Evolutionary conservation across 2,113 vertebrate species (phyloP).

Genomic region (Microtus richardsoni): DNA sequence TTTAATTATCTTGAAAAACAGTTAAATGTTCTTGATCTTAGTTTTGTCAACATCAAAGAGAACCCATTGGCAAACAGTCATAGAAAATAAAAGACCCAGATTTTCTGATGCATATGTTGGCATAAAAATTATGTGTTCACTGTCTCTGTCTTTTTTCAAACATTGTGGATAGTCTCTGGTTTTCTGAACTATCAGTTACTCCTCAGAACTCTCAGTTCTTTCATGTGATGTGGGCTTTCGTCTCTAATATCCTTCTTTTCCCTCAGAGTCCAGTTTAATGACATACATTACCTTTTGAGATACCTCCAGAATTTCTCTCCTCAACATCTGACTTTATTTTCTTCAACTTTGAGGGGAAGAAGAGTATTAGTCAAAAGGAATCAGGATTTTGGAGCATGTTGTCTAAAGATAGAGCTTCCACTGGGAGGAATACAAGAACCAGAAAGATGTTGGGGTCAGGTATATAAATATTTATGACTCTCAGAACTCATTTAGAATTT

Average conservation of each 20-base stretch:
- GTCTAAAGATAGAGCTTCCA: not conserved
- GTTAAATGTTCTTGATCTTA: slow-evolving; percentile 33
- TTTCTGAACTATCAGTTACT: not conserved
- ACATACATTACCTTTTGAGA: not conserved
- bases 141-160: not conserved
- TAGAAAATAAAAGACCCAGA: not conserved
- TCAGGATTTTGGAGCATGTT: not conserved
- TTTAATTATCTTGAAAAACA: slow-evolving; percentile 58
- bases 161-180: not conserved
- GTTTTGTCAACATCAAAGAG: slow-evolving; percentile 29
- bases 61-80: not conserved
- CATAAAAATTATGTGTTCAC: not conserved
- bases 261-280: not conserved
- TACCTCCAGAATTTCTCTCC: not conserved
- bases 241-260: not conserved
- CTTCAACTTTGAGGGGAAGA: not conserved
- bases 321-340: not conserved
- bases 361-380: not conserved
- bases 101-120: slow-evolving; percentile 11
- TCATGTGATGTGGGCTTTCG: not conserved
- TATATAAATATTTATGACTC: not conserved
- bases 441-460: not conserved
- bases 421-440: not conserved
- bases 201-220: not conserved
- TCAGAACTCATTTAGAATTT: not conserved